These are phyloP conservation scores for Megaceryle alcyon DNA, from an alignment of 2,797 vertebrate species.

Conservation along the genomic window DNA sequence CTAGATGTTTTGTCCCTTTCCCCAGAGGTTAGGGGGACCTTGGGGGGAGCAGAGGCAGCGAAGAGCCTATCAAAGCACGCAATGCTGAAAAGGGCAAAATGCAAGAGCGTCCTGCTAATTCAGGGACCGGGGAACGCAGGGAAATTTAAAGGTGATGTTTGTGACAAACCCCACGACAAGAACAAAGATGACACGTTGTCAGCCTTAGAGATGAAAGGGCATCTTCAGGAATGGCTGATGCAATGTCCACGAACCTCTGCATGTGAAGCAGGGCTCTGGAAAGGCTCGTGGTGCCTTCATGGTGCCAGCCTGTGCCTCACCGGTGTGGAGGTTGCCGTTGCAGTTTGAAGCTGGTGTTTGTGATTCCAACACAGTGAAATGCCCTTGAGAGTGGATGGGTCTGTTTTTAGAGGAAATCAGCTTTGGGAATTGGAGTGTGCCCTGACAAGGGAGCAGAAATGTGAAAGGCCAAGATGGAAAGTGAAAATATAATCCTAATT, in stretches of 20 bases:
- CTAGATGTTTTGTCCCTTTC: slow-evolving; percentile 63
- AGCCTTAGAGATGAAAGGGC: background rate
- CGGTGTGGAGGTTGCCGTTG: fast-evolving
- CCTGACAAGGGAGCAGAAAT: background rate
- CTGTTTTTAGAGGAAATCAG: background rate
- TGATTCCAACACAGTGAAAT: background rate
- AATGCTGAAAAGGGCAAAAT: slow-evolving; percentile 73
- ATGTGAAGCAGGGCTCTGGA: background rate
- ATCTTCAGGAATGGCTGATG: background rate
- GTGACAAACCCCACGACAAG: background rate
- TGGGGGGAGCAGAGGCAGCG: background rate
- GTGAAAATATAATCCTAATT: background rate
- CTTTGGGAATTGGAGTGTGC: background rate
- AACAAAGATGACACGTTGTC: background rate
- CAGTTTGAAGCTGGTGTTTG: background rate
- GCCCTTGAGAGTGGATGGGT: background rate
- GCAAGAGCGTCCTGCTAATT: slow-evolving; percentile 59
- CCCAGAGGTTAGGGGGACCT: slow-evolving; percentile 45
- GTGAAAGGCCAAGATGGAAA: background rate
- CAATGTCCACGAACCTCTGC: background rate
- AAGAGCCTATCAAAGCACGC: slow-evolving; percentile 62
- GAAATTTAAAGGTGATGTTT: background rate
- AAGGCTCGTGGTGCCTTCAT: background rate
- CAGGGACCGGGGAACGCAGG: slow-evolving; percentile 17
- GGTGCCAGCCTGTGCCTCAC: background rate